Evolutionary conservation across 2,888 invertebrate species (phyloP).

Genomic region (Automeris io): DNA sequence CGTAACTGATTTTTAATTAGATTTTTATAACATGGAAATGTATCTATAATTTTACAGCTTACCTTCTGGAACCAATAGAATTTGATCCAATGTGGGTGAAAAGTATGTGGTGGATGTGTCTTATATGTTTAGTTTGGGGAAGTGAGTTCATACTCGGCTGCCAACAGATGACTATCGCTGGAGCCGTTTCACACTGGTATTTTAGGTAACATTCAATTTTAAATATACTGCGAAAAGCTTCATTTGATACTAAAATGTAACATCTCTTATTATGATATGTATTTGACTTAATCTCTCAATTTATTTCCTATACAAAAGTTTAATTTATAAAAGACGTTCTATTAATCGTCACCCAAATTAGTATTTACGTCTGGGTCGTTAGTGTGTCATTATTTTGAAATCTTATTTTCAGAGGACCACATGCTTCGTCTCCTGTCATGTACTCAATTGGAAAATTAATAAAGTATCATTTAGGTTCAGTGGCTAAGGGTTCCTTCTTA

Average conservation of each 20-base stretch:
- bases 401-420: constrained; percentile 78
- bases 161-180: constrained; percentile 95
- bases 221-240: too few relatives aligned
- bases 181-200: constrained; percentile 96
- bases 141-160: constrained; percentile 96
- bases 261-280: too few relatives aligned
- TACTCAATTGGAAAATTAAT: constrained; percentile 85
- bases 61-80: constrained; percentile 76
- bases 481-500: constrained; percentile 95
- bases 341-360: too few relatives aligned
- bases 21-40: background rate
- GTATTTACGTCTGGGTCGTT: too few relatives aligned
- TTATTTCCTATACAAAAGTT: too few relatives aligned
- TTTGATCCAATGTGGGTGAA: constrained; percentile 89
- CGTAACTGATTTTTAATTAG: constrained; percentile 1
- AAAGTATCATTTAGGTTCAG: constrained; percentile 95
- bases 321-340: too few relatives aligned
- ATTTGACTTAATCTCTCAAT: too few relatives aligned
- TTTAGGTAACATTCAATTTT: constrained; percentile 79
- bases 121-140: constrained; percentile 93
- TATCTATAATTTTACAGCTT: constrained; percentile 40
- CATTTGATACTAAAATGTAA: too few relatives aligned
- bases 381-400: too few relatives aligned
- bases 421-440: constrained; percentile 80
- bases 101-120: constrained; percentile 96